phyloP scores from a whole-genome alignment of 2,113 vertebrate species.

The Neomonachus schauinslandi region DNA sequence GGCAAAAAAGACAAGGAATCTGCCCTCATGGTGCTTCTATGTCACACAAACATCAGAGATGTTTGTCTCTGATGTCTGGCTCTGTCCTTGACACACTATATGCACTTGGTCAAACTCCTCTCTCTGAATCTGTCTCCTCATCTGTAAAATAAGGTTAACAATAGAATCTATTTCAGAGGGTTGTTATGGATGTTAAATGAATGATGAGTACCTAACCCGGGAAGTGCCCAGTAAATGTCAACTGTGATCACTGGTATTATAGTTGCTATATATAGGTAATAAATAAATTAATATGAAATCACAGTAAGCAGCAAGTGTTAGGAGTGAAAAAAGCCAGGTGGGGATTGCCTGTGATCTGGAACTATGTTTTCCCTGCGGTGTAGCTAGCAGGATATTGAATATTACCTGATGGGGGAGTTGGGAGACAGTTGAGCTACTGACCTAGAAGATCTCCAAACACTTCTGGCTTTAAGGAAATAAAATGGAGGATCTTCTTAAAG shows the following conservation, averaged over 20 bases:
- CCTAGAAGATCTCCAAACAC: background rate
- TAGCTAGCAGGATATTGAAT: background rate
- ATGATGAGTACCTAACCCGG: background rate
- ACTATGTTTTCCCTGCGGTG: background rate
- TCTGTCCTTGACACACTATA: background rate
- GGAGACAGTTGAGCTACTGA: background rate
- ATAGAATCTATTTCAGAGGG: background rate
- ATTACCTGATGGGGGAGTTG: background rate
- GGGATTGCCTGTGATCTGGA: background rate
- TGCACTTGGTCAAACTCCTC: background rate
- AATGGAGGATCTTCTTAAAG: background rate
- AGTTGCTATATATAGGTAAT: constrained; percentile 6
- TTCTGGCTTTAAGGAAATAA: background rate
- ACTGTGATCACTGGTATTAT: background rate
- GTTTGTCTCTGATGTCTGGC: background rate
- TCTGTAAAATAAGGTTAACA: background rate
- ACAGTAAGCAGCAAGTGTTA: background rate
- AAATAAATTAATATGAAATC: constrained; percentile 27
- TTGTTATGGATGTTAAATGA: constrained; percentile 11
- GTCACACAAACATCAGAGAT: no score
- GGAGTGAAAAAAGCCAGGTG: background rate
- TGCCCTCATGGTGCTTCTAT: background rate
- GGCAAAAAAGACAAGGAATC: background rate
- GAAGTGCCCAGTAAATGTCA: constrained; percentile 39
- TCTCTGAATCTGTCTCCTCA: background rate